Evolutionary conservation across 2,113 vertebrate species (phyloP).

Genomic region (Dipodomys ordii): DNA sequence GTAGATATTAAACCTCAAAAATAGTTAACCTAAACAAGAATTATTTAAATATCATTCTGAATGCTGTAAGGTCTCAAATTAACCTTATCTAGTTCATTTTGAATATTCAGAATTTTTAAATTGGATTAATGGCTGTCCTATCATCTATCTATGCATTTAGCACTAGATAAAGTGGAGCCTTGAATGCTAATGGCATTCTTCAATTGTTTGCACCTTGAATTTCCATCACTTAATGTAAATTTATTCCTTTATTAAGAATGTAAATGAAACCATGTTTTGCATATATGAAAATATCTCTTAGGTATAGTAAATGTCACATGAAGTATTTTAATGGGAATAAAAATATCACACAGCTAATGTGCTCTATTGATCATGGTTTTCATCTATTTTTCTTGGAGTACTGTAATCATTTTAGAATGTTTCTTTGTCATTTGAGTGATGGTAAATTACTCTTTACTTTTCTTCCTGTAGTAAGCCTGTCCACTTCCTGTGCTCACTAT

Average conservation of each 20-base stretch:
- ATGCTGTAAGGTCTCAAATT: constrained; percentile 21
- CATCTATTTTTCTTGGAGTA: neutral
- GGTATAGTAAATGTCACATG: neutral
- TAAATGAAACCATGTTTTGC: constrained; percentile 26
- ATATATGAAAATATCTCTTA: neutral
- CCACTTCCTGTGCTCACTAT: neutral
- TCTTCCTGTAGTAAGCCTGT: neutral
- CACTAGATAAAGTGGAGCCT: neutral
- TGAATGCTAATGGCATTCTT: neutral
- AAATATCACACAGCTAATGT: neutral
- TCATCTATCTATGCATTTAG: neutral
- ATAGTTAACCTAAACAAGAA: constrained; percentile 23
- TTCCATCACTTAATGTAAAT: constrained; percentile 55
- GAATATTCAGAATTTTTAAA: neutral
- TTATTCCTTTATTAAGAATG: constrained; percentile 1
- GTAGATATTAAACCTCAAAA: neutral
- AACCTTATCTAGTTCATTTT: neutral
- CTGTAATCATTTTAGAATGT: neutral
- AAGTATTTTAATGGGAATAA: constrained; percentile 9
- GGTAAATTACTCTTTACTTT: neutral
- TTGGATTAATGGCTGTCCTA: neutral
- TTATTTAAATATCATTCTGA: neutral
- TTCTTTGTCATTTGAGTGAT: neutral
- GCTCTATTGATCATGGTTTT: neutral
- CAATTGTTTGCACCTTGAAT: neutral